Evolutionary conservation across 2,888 invertebrate genomes (phyloP).

Genomic region (Geophilus truncorum): DNA sequence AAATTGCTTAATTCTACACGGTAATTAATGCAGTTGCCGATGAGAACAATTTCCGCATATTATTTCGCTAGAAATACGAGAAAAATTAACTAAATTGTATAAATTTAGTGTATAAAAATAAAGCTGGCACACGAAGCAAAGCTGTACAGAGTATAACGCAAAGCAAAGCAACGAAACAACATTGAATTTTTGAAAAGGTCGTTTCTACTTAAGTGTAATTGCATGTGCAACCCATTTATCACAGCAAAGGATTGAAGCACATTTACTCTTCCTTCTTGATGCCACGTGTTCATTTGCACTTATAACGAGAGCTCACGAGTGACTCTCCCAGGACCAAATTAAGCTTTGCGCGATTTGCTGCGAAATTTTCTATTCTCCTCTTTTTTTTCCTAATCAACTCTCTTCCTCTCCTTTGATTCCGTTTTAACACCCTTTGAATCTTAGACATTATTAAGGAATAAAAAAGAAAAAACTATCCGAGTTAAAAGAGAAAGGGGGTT

Average conservation of each 20-base stretch:
- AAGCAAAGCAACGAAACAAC: no score
- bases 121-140: no score
- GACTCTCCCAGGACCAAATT: constrained; percentile 4
- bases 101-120: background rate
- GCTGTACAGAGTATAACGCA: no score
- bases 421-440: background rate
- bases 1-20: background rate
- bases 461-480: background rate
- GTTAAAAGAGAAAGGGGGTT: background rate
- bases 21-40: background rate
- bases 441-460: background rate
- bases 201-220: background rate
- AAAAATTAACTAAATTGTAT: background rate
- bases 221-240: background rate
- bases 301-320: background rate
- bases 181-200: background rate
- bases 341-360: constrained; percentile 9
- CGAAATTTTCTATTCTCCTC: background rate
- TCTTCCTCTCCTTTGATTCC: background rate
- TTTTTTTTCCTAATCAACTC: background rate
- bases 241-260: background rate
- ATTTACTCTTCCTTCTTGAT: background rate
- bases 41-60: background rate
- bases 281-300: constrained; percentile 6
- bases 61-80: background rate